Conservation (phyloP, 1,140 invertebrate genomes). For the Prorops nasuta region DNA sequence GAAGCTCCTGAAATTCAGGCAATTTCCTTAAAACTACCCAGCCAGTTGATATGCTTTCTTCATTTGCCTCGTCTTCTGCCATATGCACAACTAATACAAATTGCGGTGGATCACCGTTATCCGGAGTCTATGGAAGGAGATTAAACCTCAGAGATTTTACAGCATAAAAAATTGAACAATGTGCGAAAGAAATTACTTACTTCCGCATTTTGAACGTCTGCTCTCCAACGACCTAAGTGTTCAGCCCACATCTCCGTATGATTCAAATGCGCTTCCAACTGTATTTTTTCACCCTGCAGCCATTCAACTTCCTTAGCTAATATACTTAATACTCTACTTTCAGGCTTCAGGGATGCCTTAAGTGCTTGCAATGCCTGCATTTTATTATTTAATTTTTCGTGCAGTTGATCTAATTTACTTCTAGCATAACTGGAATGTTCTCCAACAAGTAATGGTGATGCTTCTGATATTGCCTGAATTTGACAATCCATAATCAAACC, state of each 20-base stretch:
- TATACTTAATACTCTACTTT: slow-evolving; percentile 72
- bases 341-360: slow-evolving; percentile 71
- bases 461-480: slow-evolving; percentile 38
- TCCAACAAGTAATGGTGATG: slow-evolving; percentile 60
- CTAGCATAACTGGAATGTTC: slow-evolving; percentile 83
- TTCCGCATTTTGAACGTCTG: slow-evolving; percentile 77
- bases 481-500: not conserved
- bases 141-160: not conserved
- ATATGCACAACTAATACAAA: slow-evolving; percentile 83
- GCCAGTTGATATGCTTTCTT: slow-evolving; percentile 67
- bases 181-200: slow-evolving; percentile 46
- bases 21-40: slow-evolving; percentile 84
- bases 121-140: slow-evolving; percentile 59
- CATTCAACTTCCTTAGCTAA: slow-evolving; percentile 80
- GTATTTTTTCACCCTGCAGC: slow-evolving; percentile 73
- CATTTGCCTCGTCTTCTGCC: slow-evolving; percentile 62
- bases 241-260: slow-evolving; percentile 87
- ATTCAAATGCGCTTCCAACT: slow-evolving; percentile 79
- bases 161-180: not conserved
- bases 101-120: slow-evolving; percentile 76
- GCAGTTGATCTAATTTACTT: slow-evolving; percentile 76
- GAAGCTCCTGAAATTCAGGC: slow-evolving; percentile 80
- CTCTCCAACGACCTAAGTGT: slow-evolving; percentile 82
- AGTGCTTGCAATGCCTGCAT: slow-evolving; percentile 78
- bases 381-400: slow-evolving; percentile 77